Base-by-base conservation (phyloP, 2,797 vertebrate genomes). In the Hyperoplus immaculatus region DNA sequence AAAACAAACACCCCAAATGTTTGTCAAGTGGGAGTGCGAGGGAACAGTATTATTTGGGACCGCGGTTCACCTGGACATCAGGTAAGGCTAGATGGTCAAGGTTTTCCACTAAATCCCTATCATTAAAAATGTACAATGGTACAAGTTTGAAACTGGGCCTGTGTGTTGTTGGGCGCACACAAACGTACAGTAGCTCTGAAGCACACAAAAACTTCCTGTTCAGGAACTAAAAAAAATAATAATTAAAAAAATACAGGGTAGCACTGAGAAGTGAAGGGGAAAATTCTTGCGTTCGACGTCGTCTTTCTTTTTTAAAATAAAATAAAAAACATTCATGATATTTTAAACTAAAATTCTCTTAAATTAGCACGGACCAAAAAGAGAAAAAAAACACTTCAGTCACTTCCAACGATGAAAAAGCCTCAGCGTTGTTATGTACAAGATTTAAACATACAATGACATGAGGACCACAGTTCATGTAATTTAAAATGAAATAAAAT, bases 381-480 rank as follows among this genome's bases (percentile, higher is more conserved):
- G 29, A 58, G 57, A 18, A 80, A 61, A 85, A 50, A 78, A 80
- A 87, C 8, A 73, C 83, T 87, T 69, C 81, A 81, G 89, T 77
- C 85, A 72, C 80, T 90, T 82, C 89, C 75, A 75, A 80, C 80
- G 77, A 84, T 63, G 63, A 82, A 76, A 85, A 84, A 75, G 82
- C 89, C 85, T 93, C 88, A 75, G 82, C 86, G 79, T 89, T 42
- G 59, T 93, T 95, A 94, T 95, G 92, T 95, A 95, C 93, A 95
- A 94, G 88, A 89, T 89, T 87, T 86, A 83, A 94, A 94, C 90
- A 91, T 72, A 91, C 78, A 72, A 61, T 84, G 86, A 92, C 86
- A 83, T 62, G 77, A 90, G 82, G 87, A 89, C 85, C 74, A 93
- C 78, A 68, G 71, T 82, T 87, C 69, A 83, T 86, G 85, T 83